Percentiles rank a stretch among this genome's conserved stretches.
These are phyloP conservation scores for Chaenogobius annularis DNA, from an alignment of 2,113 vertebrate species.

Conservation along the genomic window DNA sequence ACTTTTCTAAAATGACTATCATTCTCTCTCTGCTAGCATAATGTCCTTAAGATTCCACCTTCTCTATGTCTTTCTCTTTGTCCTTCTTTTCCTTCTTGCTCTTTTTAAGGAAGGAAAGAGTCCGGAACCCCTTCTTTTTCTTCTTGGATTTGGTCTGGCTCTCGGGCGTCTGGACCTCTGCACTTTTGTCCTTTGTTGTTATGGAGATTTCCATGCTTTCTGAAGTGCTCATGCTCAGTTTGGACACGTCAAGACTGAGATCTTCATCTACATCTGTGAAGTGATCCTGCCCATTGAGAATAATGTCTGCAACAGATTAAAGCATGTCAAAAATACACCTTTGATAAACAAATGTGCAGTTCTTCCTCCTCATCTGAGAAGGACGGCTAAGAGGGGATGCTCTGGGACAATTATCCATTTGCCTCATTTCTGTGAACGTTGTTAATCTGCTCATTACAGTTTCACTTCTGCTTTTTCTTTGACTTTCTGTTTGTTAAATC, in stretches of 20 bases:
- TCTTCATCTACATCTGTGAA: conserved; percentile 70
- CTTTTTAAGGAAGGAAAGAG: conserved; percentile 74
- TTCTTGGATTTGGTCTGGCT: conserved; percentile 72
- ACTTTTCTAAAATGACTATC: conserved; percentile 34
- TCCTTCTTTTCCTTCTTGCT: conserved; percentile 73
- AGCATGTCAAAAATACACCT: conserved; percentile 9
- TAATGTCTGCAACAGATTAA: conserved; percentile 53
- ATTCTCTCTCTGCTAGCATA: conserved; percentile 21
- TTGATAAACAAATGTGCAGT: not conserved
- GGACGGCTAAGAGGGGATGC: no score
- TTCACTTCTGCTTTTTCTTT: no score
- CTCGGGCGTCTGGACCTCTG: conserved; percentile 61
- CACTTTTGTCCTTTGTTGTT: conserved; percentile 61
- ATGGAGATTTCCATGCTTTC: conserved; percentile 72
- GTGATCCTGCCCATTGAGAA: conserved; percentile 73
- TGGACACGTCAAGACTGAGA: conserved; percentile 70
- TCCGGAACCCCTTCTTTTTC: conserved; percentile 77
- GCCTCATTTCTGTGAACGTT: no score
- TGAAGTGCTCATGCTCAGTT: conserved; percentile 68
- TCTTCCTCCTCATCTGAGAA: no score
- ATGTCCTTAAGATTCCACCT: conserved; percentile 52
- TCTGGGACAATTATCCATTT: no score
- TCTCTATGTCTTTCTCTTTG: conserved; percentile 68
- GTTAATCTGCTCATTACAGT: no score
- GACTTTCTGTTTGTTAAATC: no score